Conservation (phyloP, 2,797 vertebrate genomes). For the Nothura maculosa region DNA sequence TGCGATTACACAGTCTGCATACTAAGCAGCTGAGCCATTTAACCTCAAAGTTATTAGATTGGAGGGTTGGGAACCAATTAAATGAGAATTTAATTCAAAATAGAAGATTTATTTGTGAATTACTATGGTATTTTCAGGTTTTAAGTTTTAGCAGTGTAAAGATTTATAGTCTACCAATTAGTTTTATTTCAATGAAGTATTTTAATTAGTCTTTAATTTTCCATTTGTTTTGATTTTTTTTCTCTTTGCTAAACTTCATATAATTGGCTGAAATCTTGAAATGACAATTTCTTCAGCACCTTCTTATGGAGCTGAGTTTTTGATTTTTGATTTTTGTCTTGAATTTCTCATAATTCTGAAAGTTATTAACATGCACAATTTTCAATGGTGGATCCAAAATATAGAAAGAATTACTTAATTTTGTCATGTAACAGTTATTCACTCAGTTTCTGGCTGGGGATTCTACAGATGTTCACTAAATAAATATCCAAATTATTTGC, state of each 20-base stretch:
- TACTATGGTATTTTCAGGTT: background rate
- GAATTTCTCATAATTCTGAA: background rate
- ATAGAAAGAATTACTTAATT: background rate
- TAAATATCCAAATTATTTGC: background rate
- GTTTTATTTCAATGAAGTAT: slow-evolving; percentile 2
- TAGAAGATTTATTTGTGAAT: slow-evolving; percentile 4
- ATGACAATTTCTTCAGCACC: background rate
- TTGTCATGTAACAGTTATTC: background rate
- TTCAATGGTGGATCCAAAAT: background rate
- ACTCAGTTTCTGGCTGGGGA: background rate
- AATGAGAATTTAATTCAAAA: slow-evolving; percentile 65
- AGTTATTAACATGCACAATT: background rate
- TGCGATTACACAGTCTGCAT: slow-evolving; percentile 68
- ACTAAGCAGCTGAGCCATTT: slow-evolving; percentile 66
- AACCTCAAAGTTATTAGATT: slow-evolving; percentile 53
- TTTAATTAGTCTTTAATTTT: slow-evolving; percentile 32
- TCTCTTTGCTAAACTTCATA: background rate
- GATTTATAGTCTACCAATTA: slow-evolving; percentile 17
- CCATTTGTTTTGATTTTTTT: background rate
- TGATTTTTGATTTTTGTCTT: background rate
- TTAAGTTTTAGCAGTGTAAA: slow-evolving; percentile 1
- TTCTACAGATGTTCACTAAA: background rate
- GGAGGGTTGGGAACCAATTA: slow-evolving; percentile 66
- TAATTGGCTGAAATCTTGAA: slow-evolving; percentile 1
- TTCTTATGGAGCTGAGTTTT: background rate